Percentiles rank a stretch among this genome's conserved stretches.
Evolutionary conservation across 1,140 invertebrate genomes (phyloP).

Genomic region (Theocolax elegans): DNA sequence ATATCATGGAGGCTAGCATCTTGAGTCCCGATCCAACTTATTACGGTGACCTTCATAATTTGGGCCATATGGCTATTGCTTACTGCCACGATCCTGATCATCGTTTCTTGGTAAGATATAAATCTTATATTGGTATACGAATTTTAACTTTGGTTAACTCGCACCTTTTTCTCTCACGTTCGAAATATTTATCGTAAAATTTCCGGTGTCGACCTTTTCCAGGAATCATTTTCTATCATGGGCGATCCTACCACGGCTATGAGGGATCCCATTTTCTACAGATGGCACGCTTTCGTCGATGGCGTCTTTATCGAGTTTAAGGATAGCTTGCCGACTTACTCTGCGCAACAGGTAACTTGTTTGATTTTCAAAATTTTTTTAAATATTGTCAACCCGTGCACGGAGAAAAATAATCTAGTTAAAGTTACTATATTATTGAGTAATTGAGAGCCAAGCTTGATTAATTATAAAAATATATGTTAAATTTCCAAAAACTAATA

Average conservation of each 20-base stretch:
- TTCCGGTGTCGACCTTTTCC: not conserved
- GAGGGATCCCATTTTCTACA: slow-evolving; percentile 88
- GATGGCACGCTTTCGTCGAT: slow-evolving; percentile 85
- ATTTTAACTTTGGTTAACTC: too few relatives aligned
- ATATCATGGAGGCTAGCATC: slow-evolving; percentile 80
- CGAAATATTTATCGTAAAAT: too few relatives aligned
- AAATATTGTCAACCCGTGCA: too few relatives aligned
- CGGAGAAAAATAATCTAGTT: too few relatives aligned
- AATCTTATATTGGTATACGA: too few relatives aligned
- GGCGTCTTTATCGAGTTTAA: slow-evolving; percentile 84
- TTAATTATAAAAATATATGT: too few relatives aligned
- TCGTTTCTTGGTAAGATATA: slow-evolving; percentile 70
- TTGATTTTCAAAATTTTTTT: too few relatives aligned
- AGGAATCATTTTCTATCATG: slow-evolving; percentile 76
- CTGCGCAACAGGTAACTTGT: slow-evolving; percentile 66
- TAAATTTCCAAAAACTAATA: too few relatives aligned
- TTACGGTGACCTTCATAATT: slow-evolving; percentile 83
- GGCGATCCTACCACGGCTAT: slow-evolving; percentile 80
- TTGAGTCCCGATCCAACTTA: slow-evolving; percentile 75
- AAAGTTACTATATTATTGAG: too few relatives aligned
- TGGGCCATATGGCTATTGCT: slow-evolving; percentile 75
- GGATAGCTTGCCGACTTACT: slow-evolving; percentile 74
- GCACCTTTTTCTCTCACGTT: too few relatives aligned
- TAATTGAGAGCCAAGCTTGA: too few relatives aligned
- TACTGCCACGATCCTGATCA: slow-evolving; percentile 80